Percentiles rank a stretch among this genome's conserved stretches.
Evolutionary conservation across 2,888 invertebrate species (phyloP).

Genomic region (Bibio marci): DNA sequence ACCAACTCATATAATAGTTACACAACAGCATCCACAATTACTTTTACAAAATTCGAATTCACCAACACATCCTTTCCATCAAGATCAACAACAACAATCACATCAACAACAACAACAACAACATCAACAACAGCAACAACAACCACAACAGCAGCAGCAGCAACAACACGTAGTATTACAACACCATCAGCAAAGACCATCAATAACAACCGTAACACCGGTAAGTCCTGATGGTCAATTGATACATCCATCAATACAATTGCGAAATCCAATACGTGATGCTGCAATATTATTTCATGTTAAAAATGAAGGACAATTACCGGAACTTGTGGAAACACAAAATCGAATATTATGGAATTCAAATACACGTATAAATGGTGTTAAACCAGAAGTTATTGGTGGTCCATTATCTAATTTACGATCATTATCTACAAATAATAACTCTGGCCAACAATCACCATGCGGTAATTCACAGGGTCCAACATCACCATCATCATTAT

Average conservation of each 20-base stretch:
- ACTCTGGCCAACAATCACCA: conserved; percentile 22
- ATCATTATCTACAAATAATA: conserved; percentile 8
- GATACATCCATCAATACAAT: conserved; percentile 30
- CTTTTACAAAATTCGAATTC: not conserved
- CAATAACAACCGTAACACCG: conserved; percentile 13
- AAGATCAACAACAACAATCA: conserved; percentile 23
- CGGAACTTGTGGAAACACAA: conserved; percentile 14
- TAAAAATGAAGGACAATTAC: conserved; percentile 22
- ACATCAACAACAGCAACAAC: conserved; percentile 8
- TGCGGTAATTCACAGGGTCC: conserved; percentile 11
- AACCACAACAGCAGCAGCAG: conserved; percentile 3
- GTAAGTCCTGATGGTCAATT: conserved; percentile 19
- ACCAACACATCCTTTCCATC: conserved; percentile 19
- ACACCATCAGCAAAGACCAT: conserved; percentile 17
- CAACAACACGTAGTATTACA: conserved; percentile 18
- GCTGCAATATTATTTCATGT: conserved; percentile 28
- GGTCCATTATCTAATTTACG: conserved; percentile 28
- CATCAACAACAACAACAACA: conserved; percentile 6
- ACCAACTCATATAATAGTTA: conserved; percentile 8
- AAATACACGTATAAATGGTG: conserved; percentile 54
- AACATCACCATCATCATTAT: conserved; percentile 5
- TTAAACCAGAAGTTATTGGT: conserved; percentile 68
- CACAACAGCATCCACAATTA: conserved; percentile 2
- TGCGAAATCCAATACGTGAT: conserved; percentile 32
- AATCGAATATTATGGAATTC: conserved; percentile 37